Base-by-base conservation (phyloP, 23 tunicate species). In the Clavelina lepadiformis region DNA sequence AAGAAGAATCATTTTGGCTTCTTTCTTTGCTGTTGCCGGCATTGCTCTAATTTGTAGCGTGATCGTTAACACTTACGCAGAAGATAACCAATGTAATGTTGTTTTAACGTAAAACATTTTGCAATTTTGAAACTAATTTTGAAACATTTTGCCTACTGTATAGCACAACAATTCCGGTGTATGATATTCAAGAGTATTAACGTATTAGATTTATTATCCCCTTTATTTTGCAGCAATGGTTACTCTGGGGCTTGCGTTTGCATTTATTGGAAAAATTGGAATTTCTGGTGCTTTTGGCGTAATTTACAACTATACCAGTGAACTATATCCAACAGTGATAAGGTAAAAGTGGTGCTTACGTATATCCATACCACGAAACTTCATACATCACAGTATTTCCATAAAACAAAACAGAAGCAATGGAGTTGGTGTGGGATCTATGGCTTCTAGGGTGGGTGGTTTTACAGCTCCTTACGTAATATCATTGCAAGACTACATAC, bases 351-450 rank as follows among this genome's bases (percentile, higher is more conserved):
- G 11, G n/a, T n/a, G n/a, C n/a, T n/a, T n/a, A n/a, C n/a, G n/a
- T n/a, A n/a, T n/a, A n/a, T n/a, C n/a, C n/a, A n/a, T n/a, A n/a
- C n/a, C n/a, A n/a, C n/a, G n/a, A n/a, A n/a, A n/a, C n/a, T n/a
- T n/a, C n/a, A n/a, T n/a, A n/a, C n/a, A n/a, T n/a, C n/a, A n/a
- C n/a, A n/a, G n/a, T n/a, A n/a, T n/a, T n/a, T n/a, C n/a, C n/a
- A n/a, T n/a, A n/a, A n/a, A n/a, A n/a, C n/a, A n/a, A n/a, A n/a
- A n/a, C 38, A 83, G 92, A 59, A 68, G 76, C 65, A 85, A 77
- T 29, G 93, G 79, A 1, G 46, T 85, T 11, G 93, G 79, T 41
- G 47, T 63, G 46, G 93, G 78, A 51, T 76, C 93, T 3, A 51
- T 77, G 56, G 59, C 65, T 0, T 77, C 93, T 1, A 33, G 93